Conservation (phyloP, 2,113 vertebrate genomes). For the Zeus faber region DNA sequence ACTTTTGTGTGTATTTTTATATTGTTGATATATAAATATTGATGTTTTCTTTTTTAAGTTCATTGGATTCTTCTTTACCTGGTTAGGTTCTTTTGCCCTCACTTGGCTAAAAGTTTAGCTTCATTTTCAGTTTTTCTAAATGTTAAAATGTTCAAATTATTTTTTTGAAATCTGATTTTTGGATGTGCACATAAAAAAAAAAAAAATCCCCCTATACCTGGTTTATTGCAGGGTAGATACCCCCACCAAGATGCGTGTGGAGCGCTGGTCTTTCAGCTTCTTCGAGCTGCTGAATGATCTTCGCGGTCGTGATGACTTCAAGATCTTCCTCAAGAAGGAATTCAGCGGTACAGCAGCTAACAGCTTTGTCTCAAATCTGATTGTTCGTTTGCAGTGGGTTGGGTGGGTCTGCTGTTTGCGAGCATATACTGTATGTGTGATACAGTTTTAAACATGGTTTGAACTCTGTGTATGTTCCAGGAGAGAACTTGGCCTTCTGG, state of each 20-base stretch:
- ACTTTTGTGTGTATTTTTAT: no score
- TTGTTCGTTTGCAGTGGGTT: no score
- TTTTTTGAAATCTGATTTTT: no score
- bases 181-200: no score
- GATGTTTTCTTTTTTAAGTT: no score
- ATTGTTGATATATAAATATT: no score
- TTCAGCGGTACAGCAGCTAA: conserved; percentile 88
- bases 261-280: conserved; percentile 95
- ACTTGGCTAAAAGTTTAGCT: no score
- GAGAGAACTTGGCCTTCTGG: conserved; percentile 97
- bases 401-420: not conserved
- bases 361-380: not conserved
- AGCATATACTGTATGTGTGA: not conserved
- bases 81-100: no score
- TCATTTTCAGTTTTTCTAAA: no score
- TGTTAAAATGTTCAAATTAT: no score
- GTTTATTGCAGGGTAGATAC: conserved; percentile 80
- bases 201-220: no score
- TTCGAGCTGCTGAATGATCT: conserved; percentile 89
- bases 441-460: not conserved
- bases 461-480: conserved; percentile 54
- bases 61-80: no score
- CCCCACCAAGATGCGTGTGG: conserved; percentile 92
- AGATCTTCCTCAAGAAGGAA: conserved; percentile 96
- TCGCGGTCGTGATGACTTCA: conserved; percentile 90